Evolutionary conservation across 2,113 vertebrate genomes (phyloP), one percentile per base, ranked within the genome.

Genomic region (Marmota flaviventris): DNA sequence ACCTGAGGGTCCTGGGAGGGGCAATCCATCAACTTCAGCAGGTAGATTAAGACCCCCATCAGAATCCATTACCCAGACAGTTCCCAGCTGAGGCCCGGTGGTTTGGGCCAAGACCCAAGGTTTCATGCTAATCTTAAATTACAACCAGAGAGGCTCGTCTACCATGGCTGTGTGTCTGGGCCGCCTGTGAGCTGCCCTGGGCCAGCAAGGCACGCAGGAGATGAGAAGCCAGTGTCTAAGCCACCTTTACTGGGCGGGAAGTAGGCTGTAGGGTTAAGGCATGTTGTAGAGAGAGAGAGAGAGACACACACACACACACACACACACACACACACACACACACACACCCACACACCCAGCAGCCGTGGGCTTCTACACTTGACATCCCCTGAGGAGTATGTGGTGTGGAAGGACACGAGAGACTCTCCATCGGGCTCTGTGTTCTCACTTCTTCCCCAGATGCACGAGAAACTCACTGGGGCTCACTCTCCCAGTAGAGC

Each of bases 1-100:
- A 97, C 96, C 93, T 94, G 93, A 87, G 93, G 95, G 94, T 96
- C 95, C 84, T 85, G 84, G 90, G 53, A 13, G 34, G 93, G 96
- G 94, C 95, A 95, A 96, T 82, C 81, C 37, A 94, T 92, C 91
- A 87, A n/a, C 79, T 95, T 89, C 48, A 92, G 91, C 93, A 94
- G 93, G 73, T 79, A 91, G 89, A 96, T 93, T 75, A 91, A 97
- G 96, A 93, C 88, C 61, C 87, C 92, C 48, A 51, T 12, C 48
- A 13, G 48, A 51, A 51, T 51, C 48, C 48, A 51, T 51, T 13
- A 13, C 11, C 48, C 48, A 51, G 12, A 51, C 48, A 51, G 72
- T 82, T 97, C 85, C 89, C 92, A 95, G 93, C 92, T 92, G 96
- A 97, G 39, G 63, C 82, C 5, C 67, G 84, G 95, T 97, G 96